Conservation (phyloP, 1,140 invertebrate genomes). For the Drosophila mayri region DNA sequence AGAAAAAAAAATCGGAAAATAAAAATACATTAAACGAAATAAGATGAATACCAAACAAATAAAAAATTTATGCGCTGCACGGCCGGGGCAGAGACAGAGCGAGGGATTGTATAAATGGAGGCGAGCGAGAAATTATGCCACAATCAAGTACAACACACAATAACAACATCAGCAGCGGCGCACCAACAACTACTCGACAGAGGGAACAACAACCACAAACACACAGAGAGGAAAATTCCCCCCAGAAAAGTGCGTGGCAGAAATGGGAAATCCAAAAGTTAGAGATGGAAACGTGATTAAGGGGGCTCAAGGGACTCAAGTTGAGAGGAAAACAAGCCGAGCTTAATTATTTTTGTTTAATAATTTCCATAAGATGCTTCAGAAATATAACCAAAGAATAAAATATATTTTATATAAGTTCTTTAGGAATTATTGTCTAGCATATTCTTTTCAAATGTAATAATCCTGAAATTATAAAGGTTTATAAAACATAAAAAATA, state of each 20-base stretch:
- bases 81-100: conserved; percentile 15
- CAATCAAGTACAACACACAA: conserved; percentile 74
- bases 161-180: conserved; percentile 33
- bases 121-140: conserved; percentile 74
- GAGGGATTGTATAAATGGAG: conserved; percentile 36
- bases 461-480: not conserved
- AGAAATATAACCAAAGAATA: too few relatives aligned
- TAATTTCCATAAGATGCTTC: too few relatives aligned
- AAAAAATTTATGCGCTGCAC: conserved; percentile 76
- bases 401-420: too few relatives aligned
- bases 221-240: conserved; percentile 53
- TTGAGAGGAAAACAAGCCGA: not conserved
- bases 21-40: conserved; percentile 83
- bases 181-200: conserved; percentile 45
- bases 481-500: too few relatives aligned
- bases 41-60: conserved; percentile 83
- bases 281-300: conserved; percentile 27
- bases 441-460: not conserved
- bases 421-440: too few relatives aligned
- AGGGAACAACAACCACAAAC: conserved; percentile 51
- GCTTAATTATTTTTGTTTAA: not conserved
- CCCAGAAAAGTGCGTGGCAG: conserved; percentile 41
- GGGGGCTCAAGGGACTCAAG: not conserved
- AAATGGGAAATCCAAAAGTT: conserved; percentile 24
- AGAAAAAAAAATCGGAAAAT: conserved; percentile 67